Conservation (phyloP, 92 coral and sea anemone species). For the Chrysogorgia sp. region DNA sequence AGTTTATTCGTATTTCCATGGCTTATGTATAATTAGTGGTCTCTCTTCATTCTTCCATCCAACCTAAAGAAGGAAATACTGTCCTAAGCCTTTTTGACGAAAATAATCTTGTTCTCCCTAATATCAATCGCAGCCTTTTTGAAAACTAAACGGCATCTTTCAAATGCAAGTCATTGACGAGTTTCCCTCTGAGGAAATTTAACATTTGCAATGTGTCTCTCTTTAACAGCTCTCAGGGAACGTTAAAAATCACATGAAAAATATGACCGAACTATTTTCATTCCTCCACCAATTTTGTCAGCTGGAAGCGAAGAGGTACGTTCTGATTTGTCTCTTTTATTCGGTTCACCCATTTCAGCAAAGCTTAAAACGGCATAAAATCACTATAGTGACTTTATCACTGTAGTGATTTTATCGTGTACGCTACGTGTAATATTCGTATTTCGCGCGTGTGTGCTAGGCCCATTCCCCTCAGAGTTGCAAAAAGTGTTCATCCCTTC, state of each 20-base stretch:
- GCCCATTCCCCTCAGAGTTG: too few species aligned
- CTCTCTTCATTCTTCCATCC: too few species aligned
- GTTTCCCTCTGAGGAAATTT: neutral
- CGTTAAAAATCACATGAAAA: conserved; percentile 82
- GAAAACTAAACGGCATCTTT: neutral
- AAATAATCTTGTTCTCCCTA: neutral
- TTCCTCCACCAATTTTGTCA: conserved; percentile 91
- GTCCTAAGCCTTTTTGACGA: neutral
- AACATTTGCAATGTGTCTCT: neutral
- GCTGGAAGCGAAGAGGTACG: conserved; percentile 83
- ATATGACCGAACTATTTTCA: conserved; percentile 91
- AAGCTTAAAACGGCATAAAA: too few species aligned
- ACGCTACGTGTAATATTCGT: too few species aligned
- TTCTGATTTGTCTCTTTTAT: neutral
- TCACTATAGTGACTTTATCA: too few species aligned
- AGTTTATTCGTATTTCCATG: too few species aligned
- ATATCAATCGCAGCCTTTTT: neutral
- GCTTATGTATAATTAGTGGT: too few species aligned
- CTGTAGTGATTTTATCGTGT: too few species aligned
- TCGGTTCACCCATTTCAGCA: too few species aligned
- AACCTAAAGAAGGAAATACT: too few species aligned
- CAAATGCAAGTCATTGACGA: neutral
- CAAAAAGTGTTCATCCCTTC: too few species aligned
- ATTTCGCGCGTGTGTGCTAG: too few species aligned
- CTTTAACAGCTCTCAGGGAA: conserved; percentile 74